Percentiles rank a stretch among this genome's conserved stretches.
Conservation (phyloP, 2,797 vertebrate genomes). For the Karalla daura region DNA sequence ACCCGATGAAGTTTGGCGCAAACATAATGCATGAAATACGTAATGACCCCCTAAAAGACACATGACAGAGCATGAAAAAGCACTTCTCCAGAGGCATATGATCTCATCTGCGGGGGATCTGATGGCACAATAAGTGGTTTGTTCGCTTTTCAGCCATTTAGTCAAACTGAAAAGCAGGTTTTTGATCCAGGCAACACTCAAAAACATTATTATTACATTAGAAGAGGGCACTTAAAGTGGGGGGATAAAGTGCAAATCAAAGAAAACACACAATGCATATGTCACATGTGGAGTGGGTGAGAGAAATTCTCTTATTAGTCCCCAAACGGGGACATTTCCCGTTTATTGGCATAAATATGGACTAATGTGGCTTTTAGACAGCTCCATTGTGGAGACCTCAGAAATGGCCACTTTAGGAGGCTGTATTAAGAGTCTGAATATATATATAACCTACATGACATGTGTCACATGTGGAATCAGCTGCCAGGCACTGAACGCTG, state of each 20-base stretch:
- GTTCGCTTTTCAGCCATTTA: neutral
- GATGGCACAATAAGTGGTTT: neutral
- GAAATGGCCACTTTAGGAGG: constrained; percentile 68
- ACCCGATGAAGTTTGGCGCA: too few relatives aligned
- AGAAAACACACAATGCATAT: neutral
- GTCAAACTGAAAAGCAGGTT: neutral
- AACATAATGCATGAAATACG: neutral
- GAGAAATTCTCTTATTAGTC: too few relatives aligned
- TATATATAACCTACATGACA: neutral
- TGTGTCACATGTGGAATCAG: neutral
- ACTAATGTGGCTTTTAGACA: constrained; percentile 70
- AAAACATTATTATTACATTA: too few relatives aligned
- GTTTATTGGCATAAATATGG: constrained; percentile 74
- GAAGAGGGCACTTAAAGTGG: too few relatives aligned
- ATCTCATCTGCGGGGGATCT: neutral
- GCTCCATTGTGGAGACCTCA: constrained; percentile 53
- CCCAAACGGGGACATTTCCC: too few relatives aligned
- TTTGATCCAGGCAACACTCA: too few relatives aligned
- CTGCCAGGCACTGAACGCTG: neutral
- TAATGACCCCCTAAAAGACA: neutral
- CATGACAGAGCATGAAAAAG: neutral
- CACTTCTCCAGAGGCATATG: constrained; percentile 4
- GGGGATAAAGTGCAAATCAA: too few relatives aligned
- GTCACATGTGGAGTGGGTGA: too few relatives aligned
- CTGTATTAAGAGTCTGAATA: constrained; percentile 49